Conservation (phyloP, 2,797 vertebrate species). For the Carcharodon carcharias region DNA sequence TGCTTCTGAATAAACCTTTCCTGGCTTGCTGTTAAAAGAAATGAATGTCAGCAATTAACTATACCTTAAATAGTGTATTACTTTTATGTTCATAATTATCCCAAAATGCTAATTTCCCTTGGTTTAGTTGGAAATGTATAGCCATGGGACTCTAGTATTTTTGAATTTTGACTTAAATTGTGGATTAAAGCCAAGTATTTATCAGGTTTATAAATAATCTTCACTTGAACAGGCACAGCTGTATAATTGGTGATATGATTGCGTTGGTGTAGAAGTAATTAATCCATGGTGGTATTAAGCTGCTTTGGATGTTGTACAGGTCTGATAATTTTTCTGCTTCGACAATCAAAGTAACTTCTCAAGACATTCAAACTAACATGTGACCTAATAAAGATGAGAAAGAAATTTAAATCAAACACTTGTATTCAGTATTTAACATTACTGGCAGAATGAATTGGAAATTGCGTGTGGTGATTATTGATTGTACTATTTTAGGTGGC, state of each 20-base stretch:
- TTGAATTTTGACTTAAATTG: neutral
- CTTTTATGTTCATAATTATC: neutral
- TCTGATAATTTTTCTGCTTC: neutral
- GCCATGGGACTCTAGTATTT: neutral
- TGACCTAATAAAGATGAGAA: neutral
- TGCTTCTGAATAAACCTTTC: neutral
- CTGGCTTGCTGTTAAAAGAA: neutral
- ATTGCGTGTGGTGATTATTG: too few relatives aligned
- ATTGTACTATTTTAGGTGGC: neutral
- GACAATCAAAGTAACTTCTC: neutral
- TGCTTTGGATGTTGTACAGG: neutral
- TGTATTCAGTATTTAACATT: neutral
- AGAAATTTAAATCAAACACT: neutral
- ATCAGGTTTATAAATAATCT: constrained; percentile 1
- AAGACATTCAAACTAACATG: neutral
- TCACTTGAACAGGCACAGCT: neutral
- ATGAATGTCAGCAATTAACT: neutral
- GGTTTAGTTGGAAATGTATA: neutral
- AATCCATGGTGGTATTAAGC: neutral
- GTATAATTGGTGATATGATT: neutral
- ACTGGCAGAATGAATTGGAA: neutral
- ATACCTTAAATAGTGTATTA: neutral
- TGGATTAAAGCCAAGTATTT: neutral
- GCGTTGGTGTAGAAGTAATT: neutral
- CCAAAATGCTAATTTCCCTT: neutral